A percentile compares a stretch with the other conserved stretches of the same genome.
phyloP scores from a whole-genome alignment of 1,140 invertebrate genomes.

The Drosophila arizonae region DNA sequence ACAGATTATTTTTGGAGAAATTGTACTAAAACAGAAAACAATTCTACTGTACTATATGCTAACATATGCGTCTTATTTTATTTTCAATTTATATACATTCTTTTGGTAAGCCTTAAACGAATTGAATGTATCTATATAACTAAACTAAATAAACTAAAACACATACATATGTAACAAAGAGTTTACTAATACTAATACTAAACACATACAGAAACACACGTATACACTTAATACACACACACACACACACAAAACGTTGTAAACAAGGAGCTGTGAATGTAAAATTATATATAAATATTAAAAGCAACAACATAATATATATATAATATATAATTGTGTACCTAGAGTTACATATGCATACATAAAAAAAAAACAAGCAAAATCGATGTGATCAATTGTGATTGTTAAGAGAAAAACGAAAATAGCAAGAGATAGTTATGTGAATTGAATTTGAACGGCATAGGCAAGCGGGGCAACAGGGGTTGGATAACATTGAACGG shows the following conservation, averaged over 20 bases:
- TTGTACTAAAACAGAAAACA: slow-evolving; percentile 59
- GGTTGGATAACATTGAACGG: slow-evolving; percentile 48
- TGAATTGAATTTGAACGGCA: slow-evolving; percentile 46
- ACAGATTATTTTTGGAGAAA: slow-evolving; percentile 75
- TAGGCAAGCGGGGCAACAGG: slow-evolving; percentile 55
- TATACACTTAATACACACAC: slow-evolving; percentile 19
- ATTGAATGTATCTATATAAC: slow-evolving; percentile 36
- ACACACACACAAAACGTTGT: slow-evolving; percentile 70
- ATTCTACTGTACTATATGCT: slow-evolving; percentile 44
- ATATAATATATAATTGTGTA: slow-evolving; percentile 55
- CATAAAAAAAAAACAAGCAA: slow-evolving; percentile 52
- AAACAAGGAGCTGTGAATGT: slow-evolving; percentile 81
- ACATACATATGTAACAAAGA: slow-evolving; percentile 38
- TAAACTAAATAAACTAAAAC: background rate
- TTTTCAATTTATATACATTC: slow-evolving; percentile 9
- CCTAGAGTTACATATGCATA: slow-evolving; percentile 51
- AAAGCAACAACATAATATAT: slow-evolving; percentile 18
- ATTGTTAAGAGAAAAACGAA: slow-evolving; percentile 66
- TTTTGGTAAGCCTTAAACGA: slow-evolving; percentile 34
- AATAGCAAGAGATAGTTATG: slow-evolving; percentile 43
- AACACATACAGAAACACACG: slow-evolving; percentile 52
- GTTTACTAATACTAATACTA: slow-evolving; percentile 54
- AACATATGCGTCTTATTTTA: slow-evolving; percentile 40
- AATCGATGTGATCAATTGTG: slow-evolving; percentile 82
- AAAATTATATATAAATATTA: slow-evolving; percentile 70